Evolutionary conservation across 2,797 vertebrate species (phyloP).

Genomic region (Amniataba percoides): DNA sequence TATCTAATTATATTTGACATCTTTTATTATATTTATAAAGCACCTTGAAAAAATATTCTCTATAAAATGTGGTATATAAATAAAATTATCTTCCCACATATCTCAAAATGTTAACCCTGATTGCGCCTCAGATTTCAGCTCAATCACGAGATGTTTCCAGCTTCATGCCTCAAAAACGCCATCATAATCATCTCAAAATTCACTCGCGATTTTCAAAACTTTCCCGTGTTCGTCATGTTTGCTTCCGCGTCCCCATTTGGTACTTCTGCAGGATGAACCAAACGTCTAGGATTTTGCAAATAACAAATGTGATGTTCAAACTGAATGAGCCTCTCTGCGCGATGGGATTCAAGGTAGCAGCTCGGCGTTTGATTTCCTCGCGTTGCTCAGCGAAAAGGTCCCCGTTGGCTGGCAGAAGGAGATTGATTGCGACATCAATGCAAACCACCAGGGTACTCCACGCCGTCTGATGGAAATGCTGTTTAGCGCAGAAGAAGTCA

Average conservation of each 20-base stretch:
- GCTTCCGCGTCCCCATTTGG: constrained; percentile 17
- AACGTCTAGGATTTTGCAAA: constrained; percentile 15
- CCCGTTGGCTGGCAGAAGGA: constrained; percentile 43
- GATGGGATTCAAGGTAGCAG: constrained; percentile 34
- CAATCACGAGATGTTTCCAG: background rate
- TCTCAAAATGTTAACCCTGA: background rate
- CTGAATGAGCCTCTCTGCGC: constrained; percentile 34
- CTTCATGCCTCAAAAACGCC: background rate
- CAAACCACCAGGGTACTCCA: constrained; percentile 56
- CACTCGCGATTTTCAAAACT: background rate
- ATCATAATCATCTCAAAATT: background rate
- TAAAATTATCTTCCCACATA: background rate
- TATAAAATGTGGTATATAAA: background rate
- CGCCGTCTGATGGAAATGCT: constrained; percentile 64
- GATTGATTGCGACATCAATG: constrained; percentile 74
- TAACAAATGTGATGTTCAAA: constrained; percentile 24
- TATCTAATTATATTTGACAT: background rate
- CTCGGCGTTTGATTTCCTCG: constrained; percentile 54
- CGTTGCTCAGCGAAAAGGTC: constrained; percentile 31
- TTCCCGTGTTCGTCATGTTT: background rate
- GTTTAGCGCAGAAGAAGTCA: constrained; percentile 61
- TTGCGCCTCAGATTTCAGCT: background rate
- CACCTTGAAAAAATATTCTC: background rate
- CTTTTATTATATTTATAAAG: no score
- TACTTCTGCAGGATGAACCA: constrained; percentile 20